Evolutionary conservation across 2,113 vertebrate genomes (phyloP).

Genomic region (Amphiprion percula): DNA sequence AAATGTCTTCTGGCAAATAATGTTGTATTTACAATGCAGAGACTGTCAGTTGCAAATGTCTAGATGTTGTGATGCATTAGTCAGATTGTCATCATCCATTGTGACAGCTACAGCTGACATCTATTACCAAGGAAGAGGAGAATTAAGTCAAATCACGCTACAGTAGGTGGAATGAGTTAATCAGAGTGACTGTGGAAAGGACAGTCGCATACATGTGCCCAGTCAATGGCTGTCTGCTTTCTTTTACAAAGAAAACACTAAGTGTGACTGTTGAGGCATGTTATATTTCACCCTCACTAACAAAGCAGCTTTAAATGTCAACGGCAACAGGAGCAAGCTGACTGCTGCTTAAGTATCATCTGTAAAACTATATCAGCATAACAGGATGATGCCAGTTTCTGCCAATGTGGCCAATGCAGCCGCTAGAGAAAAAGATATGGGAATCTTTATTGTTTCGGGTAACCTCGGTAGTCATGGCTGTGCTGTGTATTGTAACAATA

Average conservation of each 20-base stretch:
- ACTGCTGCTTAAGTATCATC: not conserved
- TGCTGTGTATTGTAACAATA: not conserved
- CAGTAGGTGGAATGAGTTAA: constrained; percentile 11
- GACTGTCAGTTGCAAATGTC: not conserved
- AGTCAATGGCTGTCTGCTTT: not conserved
- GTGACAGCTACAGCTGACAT: constrained; percentile 20
- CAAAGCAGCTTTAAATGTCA: not conserved
- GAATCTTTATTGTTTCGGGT: not conserved
- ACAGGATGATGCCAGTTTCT: not conserved
- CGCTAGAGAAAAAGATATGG: not conserved
- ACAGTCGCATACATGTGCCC: not conserved
- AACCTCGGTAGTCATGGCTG: not conserved
- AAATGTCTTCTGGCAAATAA: constrained; percentile 7
- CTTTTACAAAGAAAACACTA: not conserved
- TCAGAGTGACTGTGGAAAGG: not conserved
- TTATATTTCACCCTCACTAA: not conserved
- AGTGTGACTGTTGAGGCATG: not conserved
- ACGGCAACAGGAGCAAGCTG: not conserved
- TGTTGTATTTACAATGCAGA: constrained; percentile 11
- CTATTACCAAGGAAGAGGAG: not conserved
- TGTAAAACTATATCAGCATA: not conserved
- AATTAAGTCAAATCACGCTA: constrained; percentile 11
- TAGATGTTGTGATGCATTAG: constrained; percentile 32
- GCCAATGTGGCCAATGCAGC: not conserved
- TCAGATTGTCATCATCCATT: constrained; percentile 20